Base-by-base conservation (phyloP, 30 jellyfish, hydroid and myxozoan genomes). In the Hydractinia symbiolongicarpus region DNA sequence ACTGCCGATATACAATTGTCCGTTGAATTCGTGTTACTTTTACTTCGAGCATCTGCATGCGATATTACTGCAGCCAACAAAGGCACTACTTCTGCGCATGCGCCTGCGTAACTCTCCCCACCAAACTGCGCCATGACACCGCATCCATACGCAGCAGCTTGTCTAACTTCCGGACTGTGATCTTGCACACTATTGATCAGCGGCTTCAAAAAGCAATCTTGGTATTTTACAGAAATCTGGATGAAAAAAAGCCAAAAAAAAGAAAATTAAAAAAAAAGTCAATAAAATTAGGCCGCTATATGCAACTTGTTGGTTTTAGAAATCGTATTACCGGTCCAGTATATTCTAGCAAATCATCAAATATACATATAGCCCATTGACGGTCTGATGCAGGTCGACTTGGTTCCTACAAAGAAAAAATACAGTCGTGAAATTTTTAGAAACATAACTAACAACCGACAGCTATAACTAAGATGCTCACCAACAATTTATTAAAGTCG, bases 91-190 rank as follows among this genome's bases (percentile, higher is more conserved):
- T 88, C 96, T 80, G 88, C 95, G 56, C 96, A 82, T 2, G 96
- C 95, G 13, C 87, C 64, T 8, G 88, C 86, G 66, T 80, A 93
- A 8, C 86, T 96, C 40, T 73, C 82, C 64, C 96, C 99, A 76
- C 99, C 96, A 88, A 61, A 78, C 58, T 76, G 88, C 21, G 96
- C 99, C 99, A 93, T 93, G 9, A 93, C 85, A 4, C 99, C 99
- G 62, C 96, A 78, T 0, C 99, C 99, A 58, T 93, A 93, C 5
- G 99, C 99, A 54, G 99, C 99, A 14, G 99, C 96, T 93, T 93
- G 76, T 62, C 99, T 76, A 19, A 93, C 99, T 81, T 93, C 99
- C 11, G 99, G 95, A 81, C 96, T 88, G 64, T 78, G 83, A 82
- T 93, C 99, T 11, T 89, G 97, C 19, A 93, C 70, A 68, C 89